A percentile compares a stretch with the other conserved stretches of the same genome.
Evolutionary conservation across 2,113 vertebrate genomes (phyloP).

Genomic region (Gorilla gorilla): DNA sequence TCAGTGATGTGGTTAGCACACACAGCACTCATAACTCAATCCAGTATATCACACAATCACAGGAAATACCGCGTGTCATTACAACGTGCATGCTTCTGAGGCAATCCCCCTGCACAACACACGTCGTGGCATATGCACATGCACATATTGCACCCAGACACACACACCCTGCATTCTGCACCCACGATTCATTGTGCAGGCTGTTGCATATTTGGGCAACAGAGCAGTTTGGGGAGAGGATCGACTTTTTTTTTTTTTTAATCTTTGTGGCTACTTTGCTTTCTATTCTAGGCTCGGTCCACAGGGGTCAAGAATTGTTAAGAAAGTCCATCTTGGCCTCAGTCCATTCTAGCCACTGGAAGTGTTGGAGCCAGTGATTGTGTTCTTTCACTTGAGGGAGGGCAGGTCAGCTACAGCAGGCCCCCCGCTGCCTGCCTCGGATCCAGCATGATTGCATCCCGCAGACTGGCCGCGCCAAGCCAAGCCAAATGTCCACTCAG

Average conservation of each 20-base stretch:
- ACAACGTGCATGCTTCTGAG: neutral
- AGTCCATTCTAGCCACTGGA: neutral
- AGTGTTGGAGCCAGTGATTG: neutral
- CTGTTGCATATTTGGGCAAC: neutral
- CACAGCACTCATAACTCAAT: neutral
- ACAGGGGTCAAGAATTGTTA: neutral
- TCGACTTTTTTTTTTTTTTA: neutral
- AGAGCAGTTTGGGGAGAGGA: neutral
- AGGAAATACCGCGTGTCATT: slow-evolving; percentile 32
- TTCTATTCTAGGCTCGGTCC: neutral
- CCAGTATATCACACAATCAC: neutral
- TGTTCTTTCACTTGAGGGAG: neutral
- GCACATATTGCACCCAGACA: neutral
- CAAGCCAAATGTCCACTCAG: neutral
- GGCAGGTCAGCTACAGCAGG: neutral
- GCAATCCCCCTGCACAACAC: neutral
- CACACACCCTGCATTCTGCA: neutral
- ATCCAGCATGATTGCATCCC: neutral
- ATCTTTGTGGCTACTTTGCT: neutral
- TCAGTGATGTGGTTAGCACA: slow-evolving; percentile 36
- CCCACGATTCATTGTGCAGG: neutral
- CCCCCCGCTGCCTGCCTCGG: neutral
- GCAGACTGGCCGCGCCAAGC: neutral
- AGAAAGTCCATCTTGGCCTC: neutral
- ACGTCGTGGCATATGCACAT: accelerated